Base-by-base conservation (phyloP, 2,113 vertebrate genomes). In the Cavia aperea region DNA sequence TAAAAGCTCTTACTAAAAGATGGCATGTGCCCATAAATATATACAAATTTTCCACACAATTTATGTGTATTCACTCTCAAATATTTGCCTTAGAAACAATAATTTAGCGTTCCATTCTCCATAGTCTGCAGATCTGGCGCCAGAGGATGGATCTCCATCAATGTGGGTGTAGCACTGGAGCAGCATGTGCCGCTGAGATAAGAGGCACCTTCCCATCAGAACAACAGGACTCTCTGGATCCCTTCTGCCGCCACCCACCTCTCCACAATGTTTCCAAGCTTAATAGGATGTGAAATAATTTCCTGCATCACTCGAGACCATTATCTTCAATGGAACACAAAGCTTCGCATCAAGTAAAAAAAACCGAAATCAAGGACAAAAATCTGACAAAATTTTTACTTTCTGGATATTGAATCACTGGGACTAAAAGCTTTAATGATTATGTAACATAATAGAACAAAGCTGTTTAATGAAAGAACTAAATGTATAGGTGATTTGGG, bases 281-380 rank as follows among this genome's bases (percentile, higher is more conserved):
- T 86, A 65, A 89, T 1, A 84, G 86, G 36, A 93, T 93, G 87
- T 60, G 87, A 93, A 92, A 78, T 87, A 83, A 65, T 66, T 86
- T 81, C 83, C 87, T 73, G n/a, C 33, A 56, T 86, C 33, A 66
- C 86, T 81, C 18, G 75, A 90, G 73, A 89, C 46, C n/a, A 89
- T 89, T 62, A 54, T 88, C 79, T 33, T 78, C 54, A 13, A 31
- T 4, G 49, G 39, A 58, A 83, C 49, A 88, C 24, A 36, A 73
- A 72, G 78, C 33, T 93, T 95, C 81, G 63, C 51, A 78, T 75
- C 73, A 90, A 93, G 81, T 16, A n/a, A 56, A 36, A 54, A 79
- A 95, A 92, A 83, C 2, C n/a, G 39, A 93, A 90, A 90, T 39
- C 1, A 5, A 93, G 49, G 68, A 78, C 68, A 89, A 88, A 92